Base-by-base conservation (phyloP, 2,113 vertebrate species). In the Clarias batrachus region DNA sequence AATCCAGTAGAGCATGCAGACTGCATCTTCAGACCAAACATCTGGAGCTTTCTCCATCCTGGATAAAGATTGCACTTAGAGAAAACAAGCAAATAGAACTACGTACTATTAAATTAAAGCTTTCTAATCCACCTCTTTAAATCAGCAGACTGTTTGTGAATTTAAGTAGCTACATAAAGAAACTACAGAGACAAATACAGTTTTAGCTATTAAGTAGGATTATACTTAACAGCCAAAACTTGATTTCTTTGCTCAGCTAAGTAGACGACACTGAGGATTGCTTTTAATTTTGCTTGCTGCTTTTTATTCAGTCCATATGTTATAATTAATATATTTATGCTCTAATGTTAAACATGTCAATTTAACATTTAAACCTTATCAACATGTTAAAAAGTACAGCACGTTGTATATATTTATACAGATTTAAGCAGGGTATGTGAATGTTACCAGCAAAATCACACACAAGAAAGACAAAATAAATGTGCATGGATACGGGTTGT, bases 221-320 rank as follows among this genome's bases (percentile, higher is more conserved):
- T 60, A n/a, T 27, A 27, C 5, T 17, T 80, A 41, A 12, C 23
- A 3, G 77, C 59, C 3, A 73, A 21, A 57, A 21, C 59, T 7
- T 33, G 17, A 33, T 59, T 86, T 86, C n/a, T 37, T n/a, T 70
- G 25, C 25, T 73, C 59, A 76, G 59, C 9, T 33, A 59, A 54
- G 37, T 79, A 68, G 8, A 66, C 52, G 65, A 66, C 68, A 65
- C 81, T 84, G 81, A 0, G 7, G n/a, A 65, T 16, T 63, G 30
- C 16, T 74, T 76, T n/a, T 63, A 60, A 16, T 57, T 88, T 82
- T 82, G 60, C 27, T 77, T 79, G 54, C 71, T 85, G n/a, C n/a
- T 37, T 57, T 48, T 66, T 52, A 81, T 48, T 86, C 65, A 59
- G 30, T 80, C 17, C 1, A n/a, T 56, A 14, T 37, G 19, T 62